Percentiles rank a stretch among this genome's conserved stretches.
phyloP scores from a whole-genome alignment of 1,140 invertebrate genomes.

The Orius laevigatus region DNA sequence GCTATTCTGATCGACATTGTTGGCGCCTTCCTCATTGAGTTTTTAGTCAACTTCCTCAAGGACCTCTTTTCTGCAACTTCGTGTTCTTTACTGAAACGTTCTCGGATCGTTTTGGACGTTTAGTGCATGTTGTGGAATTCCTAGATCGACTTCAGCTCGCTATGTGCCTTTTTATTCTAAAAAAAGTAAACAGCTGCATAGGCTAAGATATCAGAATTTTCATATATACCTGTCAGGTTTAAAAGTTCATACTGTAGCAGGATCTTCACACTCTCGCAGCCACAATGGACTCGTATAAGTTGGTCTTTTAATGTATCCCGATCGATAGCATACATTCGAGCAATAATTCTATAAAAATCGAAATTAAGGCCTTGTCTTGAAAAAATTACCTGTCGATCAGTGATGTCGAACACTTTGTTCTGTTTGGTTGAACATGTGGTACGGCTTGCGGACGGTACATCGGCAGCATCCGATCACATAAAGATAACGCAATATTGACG shows the following conservation, averaged over 20 bases:
- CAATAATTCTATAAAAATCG: constrained; percentile 51
- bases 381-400: constrained; percentile 46
- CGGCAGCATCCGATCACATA: constrained; percentile 44
- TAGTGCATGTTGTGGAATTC: constrained; percentile 10
- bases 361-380: not conserved
- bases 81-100: constrained; percentile 1
- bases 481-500: constrained; percentile 60
- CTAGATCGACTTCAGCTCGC: constrained; percentile 28
- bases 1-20: no score
- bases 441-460: constrained; percentile 57
- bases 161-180: constrained; percentile 25
- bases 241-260: constrained; percentile 38
- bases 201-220: constrained; percentile 6
- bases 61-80: constrained; percentile 20
- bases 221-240: constrained; percentile 21
- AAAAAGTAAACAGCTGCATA: constrained; percentile 13
- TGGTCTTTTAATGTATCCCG: constrained; percentile 57
- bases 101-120: constrained; percentile 2
- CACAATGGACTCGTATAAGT: constrained; percentile 66
- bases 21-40: not conserved
- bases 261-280: constrained; percentile 52
- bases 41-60: constrained; percentile 18
- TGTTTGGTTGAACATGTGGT: constrained; percentile 53
- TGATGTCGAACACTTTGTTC: constrained; percentile 78
- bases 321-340: constrained; percentile 60